A percentile compares a stretch with the other conserved stretches of the same genome.
Evolutionary conservation across 2,888 invertebrate genomes (phyloP).

Genomic region (Pandemis heparana): DNA sequence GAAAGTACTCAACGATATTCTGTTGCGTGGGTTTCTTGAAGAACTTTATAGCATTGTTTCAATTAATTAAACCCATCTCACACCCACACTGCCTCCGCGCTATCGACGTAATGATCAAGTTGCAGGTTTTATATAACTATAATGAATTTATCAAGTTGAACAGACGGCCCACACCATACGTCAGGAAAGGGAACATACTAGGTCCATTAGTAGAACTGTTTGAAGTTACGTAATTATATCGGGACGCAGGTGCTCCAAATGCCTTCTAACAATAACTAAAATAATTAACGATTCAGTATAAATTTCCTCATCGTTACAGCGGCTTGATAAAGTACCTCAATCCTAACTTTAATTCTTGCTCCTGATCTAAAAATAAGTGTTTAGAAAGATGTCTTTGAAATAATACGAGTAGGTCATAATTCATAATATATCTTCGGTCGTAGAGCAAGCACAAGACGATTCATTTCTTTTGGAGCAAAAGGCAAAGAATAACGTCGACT

Average conservation of each 20-base stretch:
- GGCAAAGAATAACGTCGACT: constrained; percentile 16
- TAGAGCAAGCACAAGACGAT: constrained; percentile 3
- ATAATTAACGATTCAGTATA: constrained; percentile 39
- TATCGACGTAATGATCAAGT: neutral
- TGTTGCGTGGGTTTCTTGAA: neutral
- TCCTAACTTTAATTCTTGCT: neutral
- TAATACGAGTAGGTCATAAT: constrained; percentile 1
- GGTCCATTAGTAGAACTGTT: constrained; percentile 39
- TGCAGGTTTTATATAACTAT: neutral
- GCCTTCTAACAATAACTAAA: constrained; percentile 39
- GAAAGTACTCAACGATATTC: neutral
- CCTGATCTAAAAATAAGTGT: neutral
- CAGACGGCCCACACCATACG: constrained; percentile 13
- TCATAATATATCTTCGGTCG: neutral
- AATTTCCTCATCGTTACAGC: constrained; percentile 19
- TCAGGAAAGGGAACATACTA: constrained; percentile 23
- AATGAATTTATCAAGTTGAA: constrained; percentile 8
- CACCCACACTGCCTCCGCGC: neutral
- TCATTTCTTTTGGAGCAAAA: constrained; percentile 21
- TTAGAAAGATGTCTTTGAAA: neutral
- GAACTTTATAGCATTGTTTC: neutral
- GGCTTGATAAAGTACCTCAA: neutral
- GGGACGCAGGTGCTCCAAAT: constrained; percentile 36
- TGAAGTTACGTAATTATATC: constrained; percentile 41
- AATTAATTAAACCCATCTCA: neutral